phyloP scores from a whole-genome alignment of 2,888 invertebrate genomes.

The Lasioglossum marginatum region DNA sequence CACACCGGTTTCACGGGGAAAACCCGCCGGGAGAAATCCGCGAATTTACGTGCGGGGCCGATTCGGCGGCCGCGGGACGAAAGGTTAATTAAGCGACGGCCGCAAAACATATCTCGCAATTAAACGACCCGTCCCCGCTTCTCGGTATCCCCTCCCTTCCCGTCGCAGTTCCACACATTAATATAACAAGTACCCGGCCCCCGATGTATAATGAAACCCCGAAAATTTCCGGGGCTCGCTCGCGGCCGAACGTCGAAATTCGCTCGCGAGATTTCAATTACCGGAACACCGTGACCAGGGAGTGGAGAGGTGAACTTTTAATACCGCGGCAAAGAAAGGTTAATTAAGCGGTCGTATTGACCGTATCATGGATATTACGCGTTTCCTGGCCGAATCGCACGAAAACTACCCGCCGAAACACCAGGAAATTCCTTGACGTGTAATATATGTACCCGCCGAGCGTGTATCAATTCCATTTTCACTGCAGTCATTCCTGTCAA shows the following conservation, averaged over 20 bases:
- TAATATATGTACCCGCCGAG: neutral
- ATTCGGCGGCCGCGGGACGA: conserved; percentile 38
- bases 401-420: neutral
- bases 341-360: conserved; percentile 56
- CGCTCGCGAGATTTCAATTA: conserved; percentile 51
- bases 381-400: neutral
- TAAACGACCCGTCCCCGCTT: conserved; percentile 41
- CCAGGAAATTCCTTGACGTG: neutral
- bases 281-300: neutral
- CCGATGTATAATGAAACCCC: conserved; percentile 21
- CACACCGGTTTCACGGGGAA: neutral
- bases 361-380: conserved; percentile 37
- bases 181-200: conserved; percentile 40
- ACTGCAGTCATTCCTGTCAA: too few species aligned
- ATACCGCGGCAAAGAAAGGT: conserved; percentile 45
- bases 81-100: conserved; percentile 59
- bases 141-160: neutral
- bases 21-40: neutral
- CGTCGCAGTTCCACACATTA: conserved; percentile 17
- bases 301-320: conserved; percentile 16
- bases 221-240: conserved; percentile 37
- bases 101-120: conserved; percentile 57
- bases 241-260: conserved; percentile 26
- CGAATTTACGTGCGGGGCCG: conserved; percentile 16
- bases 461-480: neutral